A percentile compares a stretch with the other conserved stretches of the same genome.
These are phyloP conservation scores for Sciurus niger DNA, from an alignment of 2,113 vertebrate species.

Conservation along the genomic window DNA sequence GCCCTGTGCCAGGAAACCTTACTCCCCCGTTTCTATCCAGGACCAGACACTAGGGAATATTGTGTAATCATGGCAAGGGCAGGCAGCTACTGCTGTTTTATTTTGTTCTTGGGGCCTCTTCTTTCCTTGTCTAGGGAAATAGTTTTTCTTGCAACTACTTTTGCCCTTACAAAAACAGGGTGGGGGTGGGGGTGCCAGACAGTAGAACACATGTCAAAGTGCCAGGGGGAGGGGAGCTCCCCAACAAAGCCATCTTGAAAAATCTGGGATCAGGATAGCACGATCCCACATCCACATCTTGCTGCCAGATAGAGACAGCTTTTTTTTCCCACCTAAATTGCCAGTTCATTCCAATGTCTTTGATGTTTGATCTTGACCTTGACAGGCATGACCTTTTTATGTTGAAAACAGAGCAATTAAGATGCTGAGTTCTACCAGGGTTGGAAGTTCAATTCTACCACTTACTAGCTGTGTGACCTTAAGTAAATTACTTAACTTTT, in stretches of 20 bases:
- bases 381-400: background rate
- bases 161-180: background rate
- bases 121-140: background rate
- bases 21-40: background rate
- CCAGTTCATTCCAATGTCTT: background rate
- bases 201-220: background rate
- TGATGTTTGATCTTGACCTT: slow-evolving; percentile 59
- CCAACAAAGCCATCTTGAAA: background rate
- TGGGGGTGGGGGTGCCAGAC: background rate
- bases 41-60: slow-evolving; percentile 52
- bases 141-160: slow-evolving; percentile 19
- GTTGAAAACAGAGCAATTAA: background rate
- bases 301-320: background rate
- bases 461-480: background rate
- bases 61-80: background rate
- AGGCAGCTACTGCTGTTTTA: background rate
- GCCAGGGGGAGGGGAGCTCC: background rate
- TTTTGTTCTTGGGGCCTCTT: background rate
- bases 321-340: background rate
- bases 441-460: slow-evolving; percentile 6
- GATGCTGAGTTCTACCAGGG: background rate
- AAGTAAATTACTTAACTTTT: slow-evolving; percentile 44
- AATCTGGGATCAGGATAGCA: background rate
- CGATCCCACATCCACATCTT: background rate
- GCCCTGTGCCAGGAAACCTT: slow-evolving; percentile 65